Evolutionary conservation across 2,888 invertebrate species (phyloP).

Genomic region (Biston betularia): DNA sequence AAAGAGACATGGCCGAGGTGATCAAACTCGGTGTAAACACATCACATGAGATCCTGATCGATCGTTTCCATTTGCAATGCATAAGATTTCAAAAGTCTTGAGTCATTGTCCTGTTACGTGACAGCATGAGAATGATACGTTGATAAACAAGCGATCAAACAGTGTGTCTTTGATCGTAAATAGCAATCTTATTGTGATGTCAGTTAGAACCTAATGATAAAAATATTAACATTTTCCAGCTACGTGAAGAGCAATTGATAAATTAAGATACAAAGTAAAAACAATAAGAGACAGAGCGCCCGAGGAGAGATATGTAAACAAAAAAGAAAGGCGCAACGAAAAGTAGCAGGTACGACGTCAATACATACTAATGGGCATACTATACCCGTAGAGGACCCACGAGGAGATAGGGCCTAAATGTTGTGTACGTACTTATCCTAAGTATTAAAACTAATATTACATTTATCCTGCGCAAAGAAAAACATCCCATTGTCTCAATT

Average conservation of each 20-base stretch:
- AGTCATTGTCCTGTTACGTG: slow-evolving; percentile 64
- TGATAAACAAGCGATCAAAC: slow-evolving; percentile 55
- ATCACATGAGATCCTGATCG: slow-evolving; percentile 30
- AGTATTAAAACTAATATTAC: too few species aligned
- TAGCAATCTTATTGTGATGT: slow-evolving; percentile 49
- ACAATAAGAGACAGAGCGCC: neutral
- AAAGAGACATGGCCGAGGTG: slow-evolving; percentile 8
- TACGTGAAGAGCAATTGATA: slow-evolving; percentile 11
- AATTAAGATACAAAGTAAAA: slow-evolving; percentile 7
- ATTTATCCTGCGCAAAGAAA: neutral
- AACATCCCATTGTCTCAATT: neutral
- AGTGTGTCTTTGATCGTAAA: slow-evolving; percentile 54
- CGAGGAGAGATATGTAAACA: neutral
- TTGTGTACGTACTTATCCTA: too few species aligned
- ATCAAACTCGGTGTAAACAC: slow-evolving; percentile 15
- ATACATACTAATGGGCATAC: too few species aligned
- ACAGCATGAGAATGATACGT: slow-evolving; percentile 54
- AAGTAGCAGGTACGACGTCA: neutral
- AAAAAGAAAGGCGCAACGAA: neutral
- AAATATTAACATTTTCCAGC: slow-evolving; percentile 44
- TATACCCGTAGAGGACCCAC: too few species aligned
- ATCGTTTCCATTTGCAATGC: slow-evolving; percentile 29
- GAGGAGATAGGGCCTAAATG: too few species aligned
- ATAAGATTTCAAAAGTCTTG: slow-evolving; percentile 54
- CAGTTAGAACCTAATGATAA: slow-evolving; percentile 37